Conservation (phyloP, 2,888 invertebrate genomes). For the Plagodis dolabraria region DNA sequence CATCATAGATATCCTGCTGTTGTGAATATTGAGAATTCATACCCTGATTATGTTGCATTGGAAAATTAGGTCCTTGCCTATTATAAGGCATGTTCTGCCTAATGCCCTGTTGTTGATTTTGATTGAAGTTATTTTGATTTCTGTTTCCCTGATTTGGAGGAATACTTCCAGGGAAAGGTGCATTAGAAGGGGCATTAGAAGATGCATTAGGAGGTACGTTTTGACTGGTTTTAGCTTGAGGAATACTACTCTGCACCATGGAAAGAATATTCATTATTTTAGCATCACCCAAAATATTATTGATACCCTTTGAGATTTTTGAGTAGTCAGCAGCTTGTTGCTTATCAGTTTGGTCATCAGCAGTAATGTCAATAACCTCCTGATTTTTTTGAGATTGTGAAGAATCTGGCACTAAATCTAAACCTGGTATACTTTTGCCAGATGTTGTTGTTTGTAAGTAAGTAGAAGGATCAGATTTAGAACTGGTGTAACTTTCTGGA, state of each 20-base stretch:
- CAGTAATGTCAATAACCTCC: slow-evolving; percentile 70
- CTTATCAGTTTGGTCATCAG: slow-evolving; percentile 48
- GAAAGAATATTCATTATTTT: slow-evolving; percentile 86
- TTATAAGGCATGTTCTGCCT: slow-evolving; percentile 51
- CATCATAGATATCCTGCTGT: slow-evolving; percentile 45
- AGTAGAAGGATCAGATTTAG: slow-evolving; percentile 45
- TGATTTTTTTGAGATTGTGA: slow-evolving; percentile 46
- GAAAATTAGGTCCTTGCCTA: slow-evolving; percentile 43
- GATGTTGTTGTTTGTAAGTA: slow-evolving; percentile 63
- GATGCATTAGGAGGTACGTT: slow-evolving; percentile 13
- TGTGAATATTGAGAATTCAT: slow-evolving; percentile 41
- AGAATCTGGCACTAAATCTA: slow-evolving; percentile 86
- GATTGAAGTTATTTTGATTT: slow-evolving; percentile 45
- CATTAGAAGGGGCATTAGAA: neutral
- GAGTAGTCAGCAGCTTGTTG: slow-evolving; percentile 76
- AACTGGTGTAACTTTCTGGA: slow-evolving; percentile 13
- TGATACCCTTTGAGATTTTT: slow-evolving; percentile 86
- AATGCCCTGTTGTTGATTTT: slow-evolving; percentile 49
- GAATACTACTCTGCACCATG: slow-evolving; percentile 56
- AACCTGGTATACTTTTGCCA: slow-evolving; percentile 88
- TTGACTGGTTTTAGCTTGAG: slow-evolving; percentile 25
- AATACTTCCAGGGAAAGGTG: slow-evolving; percentile 15
- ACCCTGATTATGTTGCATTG: slow-evolving; percentile 43
- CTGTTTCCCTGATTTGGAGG: slow-evolving; percentile 50
- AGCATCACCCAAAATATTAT: slow-evolving; percentile 86